phyloP scores from a whole-genome alignment of 2,888 invertebrate species.

The Phytoseiulus persimilis region DNA sequence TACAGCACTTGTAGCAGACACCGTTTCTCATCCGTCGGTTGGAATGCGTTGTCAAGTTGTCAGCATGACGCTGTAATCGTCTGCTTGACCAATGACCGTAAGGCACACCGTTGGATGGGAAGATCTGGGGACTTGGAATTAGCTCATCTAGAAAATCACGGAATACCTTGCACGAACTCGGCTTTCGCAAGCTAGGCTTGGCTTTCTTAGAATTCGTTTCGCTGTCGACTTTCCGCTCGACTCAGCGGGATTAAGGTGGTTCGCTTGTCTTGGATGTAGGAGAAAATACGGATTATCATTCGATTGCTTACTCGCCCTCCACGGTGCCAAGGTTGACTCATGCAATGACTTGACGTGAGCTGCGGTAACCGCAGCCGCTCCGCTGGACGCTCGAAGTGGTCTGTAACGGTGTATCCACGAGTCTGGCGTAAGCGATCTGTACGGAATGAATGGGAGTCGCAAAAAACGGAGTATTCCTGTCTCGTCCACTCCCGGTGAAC shows the following conservation, averaged over 20 bases:
- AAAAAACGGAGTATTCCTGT: no score
- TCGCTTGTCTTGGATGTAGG: background rate
- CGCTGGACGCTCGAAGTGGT: background rate
- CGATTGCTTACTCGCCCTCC: background rate
- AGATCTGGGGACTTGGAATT: background rate
- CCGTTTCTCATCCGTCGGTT: no score
- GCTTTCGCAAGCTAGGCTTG: background rate
- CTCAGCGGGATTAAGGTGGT: background rate
- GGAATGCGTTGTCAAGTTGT: background rate
- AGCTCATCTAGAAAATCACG: background rate
- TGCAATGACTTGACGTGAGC: background rate
- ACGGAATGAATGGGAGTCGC: no score
- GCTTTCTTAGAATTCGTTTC: background rate
- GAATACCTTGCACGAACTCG: background rate
- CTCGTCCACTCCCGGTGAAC: no score
- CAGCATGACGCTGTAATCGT: background rate
- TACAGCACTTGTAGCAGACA: no score
- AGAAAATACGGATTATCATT: background rate
- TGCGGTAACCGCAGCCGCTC: background rate
- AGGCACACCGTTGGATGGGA: background rate
- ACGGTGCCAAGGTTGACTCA: background rate
- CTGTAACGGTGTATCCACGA: background rate
- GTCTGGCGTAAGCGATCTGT: no score
- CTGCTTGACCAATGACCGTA: background rate
- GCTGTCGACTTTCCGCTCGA: background rate